Base-by-base conservation (phyloP, 92 coral and sea anemone genomes). In the Epizoanthus scotinus region DNA sequence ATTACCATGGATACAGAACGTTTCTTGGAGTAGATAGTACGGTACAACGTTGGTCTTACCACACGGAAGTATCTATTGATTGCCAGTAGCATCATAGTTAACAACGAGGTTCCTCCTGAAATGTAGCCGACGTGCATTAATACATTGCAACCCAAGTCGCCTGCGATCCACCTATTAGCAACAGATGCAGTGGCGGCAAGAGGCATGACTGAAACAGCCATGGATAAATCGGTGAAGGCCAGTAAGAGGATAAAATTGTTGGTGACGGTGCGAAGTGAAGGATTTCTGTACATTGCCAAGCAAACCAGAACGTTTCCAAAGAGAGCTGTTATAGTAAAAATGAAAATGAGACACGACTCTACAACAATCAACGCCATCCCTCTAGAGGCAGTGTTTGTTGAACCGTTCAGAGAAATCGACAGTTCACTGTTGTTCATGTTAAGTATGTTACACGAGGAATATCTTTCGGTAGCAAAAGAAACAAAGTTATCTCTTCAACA, bases 151-250 rank as follows among this genome's bases (percentile, higher is more conserved):
- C 68, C 3, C 10, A 56, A 19, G 17, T 44, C 4, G 3, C 88
- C 88, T 67, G 58, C 78, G 6, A 63, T 54, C 88, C 88, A 84
- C n/a, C 56, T 55, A 17, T 68, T 49, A 6, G 88, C 62, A 0
- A 44, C 79, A 4, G 69, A 53, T 0, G 62, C 78, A 6, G 84
- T 78, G 49, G 67, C 68, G 42, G 84, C 31, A 7, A 58, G 53
- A 6, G 88, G 88, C 88, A 84, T 77, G 14, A 67, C 84, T 2
- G 56, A 18, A 14, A 84, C 0, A 3, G 88, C 83, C 88, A 77
- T 84, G 14, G 79, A 40, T 18, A 78, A 49, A 69, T 78, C 84
- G 21, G 84, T 27, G 1, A 84, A 26, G 20, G 70, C 79, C 63
- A 84, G 47, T 19, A 84, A 47, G 6, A 78, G 62, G 8, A 78